Conservation (phyloP, 2,113 vertebrate species). For the Acrocephalus kingi region DNA sequence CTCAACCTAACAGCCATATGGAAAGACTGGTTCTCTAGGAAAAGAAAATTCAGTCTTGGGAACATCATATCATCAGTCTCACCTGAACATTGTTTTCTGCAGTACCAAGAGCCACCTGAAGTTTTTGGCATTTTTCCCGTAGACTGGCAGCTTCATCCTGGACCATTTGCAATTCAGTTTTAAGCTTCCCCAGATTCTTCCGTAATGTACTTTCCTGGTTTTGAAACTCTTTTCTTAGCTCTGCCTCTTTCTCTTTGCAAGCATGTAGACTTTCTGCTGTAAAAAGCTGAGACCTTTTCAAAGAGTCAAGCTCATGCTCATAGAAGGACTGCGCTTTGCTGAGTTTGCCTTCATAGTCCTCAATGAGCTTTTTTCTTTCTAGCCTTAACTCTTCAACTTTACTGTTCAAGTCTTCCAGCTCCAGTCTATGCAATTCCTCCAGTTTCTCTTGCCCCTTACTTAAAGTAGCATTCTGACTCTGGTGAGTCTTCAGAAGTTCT, state of each 20-base stretch:
- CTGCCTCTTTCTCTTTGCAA: conserved; percentile 94
- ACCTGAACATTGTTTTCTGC: conserved; percentile 90
- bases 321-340: conserved; percentile 96
- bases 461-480: conserved; percentile 87
- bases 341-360: conserved; percentile 95
- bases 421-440: conserved; percentile 84
- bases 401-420: conserved; percentile 86
- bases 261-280: conserved; percentile 92
- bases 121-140: conserved; percentile 89
- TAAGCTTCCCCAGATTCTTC: conserved; percentile 87
- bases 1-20: background rate
- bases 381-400: conserved; percentile 88
- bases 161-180: conserved; percentile 85
- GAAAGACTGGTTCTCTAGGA: background rate
- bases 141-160: conserved; percentile 91
- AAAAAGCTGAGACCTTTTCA: conserved; percentile 95
- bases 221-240: conserved; percentile 94
- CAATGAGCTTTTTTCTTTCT: conserved; percentile 91
- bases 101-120: conserved; percentile 82
- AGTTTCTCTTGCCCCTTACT: conserved; percentile 91
- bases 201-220: conserved; percentile 90
- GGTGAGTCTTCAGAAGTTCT: conserved; percentile 89
- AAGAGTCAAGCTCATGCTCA: conserved; percentile 92
- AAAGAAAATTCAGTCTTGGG: background rate
- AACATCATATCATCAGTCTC: background rate